Percentiles rank a stretch among this genome's conserved stretches.
phyloP scores from a whole-genome alignment of 1,140 invertebrate genomes.

The Medauroidea extradentata region DNA sequence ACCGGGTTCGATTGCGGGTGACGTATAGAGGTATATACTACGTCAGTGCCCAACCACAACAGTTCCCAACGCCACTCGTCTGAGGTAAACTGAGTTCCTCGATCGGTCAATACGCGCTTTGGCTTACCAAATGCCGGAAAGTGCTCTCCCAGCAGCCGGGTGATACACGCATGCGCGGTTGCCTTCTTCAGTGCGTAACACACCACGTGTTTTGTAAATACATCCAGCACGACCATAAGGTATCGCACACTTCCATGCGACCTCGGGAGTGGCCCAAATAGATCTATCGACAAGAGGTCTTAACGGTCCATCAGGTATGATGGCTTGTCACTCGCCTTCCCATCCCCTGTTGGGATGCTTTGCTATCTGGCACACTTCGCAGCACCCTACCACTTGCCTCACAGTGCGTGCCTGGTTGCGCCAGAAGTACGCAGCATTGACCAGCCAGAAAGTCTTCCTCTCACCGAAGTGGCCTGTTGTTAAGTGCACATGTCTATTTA shows the following conservation, averaged over 20 bases:
- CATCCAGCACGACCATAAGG: not conserved
- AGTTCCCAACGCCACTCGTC: slow-evolving; percentile 6
- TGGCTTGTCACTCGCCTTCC: not conserved
- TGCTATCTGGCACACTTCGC: not conserved
- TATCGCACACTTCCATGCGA: not conserved
- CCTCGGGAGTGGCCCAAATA: not conserved
- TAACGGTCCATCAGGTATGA: not conserved
- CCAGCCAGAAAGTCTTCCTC: not conserved
- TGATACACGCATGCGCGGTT: not conserved
- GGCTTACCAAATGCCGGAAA: too few relatives aligned
- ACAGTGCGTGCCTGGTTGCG: not conserved
- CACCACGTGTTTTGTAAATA: not conserved
- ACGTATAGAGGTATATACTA: not conserved
- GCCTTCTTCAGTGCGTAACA: not conserved
- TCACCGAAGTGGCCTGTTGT: not conserved
- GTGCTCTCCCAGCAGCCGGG: not conserved
- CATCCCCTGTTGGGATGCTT: not conserved
- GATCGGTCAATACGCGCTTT: not conserved
- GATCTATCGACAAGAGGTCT: not conserved
- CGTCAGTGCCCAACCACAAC: not conserved
- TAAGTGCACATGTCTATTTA: not conserved
- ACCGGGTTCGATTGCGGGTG: not conserved
- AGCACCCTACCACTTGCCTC: not conserved
- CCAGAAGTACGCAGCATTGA: not conserved
- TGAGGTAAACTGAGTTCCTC: slow-evolving; percentile 3